Evolutionary conservation across 2,113 vertebrate genomes (phyloP).

Genomic region (Leucoraja erinaceus): DNA sequence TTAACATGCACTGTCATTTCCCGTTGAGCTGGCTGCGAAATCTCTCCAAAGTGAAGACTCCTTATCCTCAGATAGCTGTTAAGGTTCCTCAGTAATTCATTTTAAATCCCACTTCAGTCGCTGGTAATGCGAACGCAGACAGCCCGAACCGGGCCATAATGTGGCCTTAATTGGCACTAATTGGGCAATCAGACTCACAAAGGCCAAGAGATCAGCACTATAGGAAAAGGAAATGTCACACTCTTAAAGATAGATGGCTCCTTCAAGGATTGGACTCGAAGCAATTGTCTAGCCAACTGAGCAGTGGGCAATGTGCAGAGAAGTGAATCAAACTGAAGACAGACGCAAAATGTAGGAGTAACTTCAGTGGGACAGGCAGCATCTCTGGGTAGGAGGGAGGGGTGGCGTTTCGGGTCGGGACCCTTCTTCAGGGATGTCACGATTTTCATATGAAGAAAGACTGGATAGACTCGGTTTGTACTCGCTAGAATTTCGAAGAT

Average conservation of each 20-base stretch:
- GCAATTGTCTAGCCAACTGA: background rate
- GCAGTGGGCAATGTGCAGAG: too few species aligned
- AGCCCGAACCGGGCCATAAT: background rate
- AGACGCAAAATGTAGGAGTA: too few species aligned
- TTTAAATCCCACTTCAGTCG: conserved; percentile 18
- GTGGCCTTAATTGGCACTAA: conserved; percentile 31
- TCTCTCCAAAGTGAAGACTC: background rate
- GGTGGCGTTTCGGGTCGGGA: too few species aligned
- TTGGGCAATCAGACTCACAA: conserved; percentile 16
- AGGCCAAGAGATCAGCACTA: conserved; percentile 2
- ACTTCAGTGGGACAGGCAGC: too few species aligned
- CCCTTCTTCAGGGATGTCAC: too few species aligned
- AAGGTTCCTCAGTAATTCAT: background rate
- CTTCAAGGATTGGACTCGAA: conserved; percentile 4
- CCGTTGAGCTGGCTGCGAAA: background rate
- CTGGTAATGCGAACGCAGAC: background rate
- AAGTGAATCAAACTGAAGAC: background rate
- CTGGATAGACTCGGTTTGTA: too few species aligned
- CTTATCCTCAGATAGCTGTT: conserved; percentile 2
- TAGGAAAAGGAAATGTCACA: conserved; percentile 31
- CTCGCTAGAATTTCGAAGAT: too few species aligned
- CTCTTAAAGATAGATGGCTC: background rate
- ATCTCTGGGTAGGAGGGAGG: too few species aligned
- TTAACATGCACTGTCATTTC: background rate
- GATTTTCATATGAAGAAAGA: too few species aligned